A percentile compares a stretch with the other conserved stretches of the same genome.
Evolutionary conservation across 35 echinoderm and acorn worm genomes (phyloP).

Genomic region (Hemicentrotus pulcherrimus): DNA sequence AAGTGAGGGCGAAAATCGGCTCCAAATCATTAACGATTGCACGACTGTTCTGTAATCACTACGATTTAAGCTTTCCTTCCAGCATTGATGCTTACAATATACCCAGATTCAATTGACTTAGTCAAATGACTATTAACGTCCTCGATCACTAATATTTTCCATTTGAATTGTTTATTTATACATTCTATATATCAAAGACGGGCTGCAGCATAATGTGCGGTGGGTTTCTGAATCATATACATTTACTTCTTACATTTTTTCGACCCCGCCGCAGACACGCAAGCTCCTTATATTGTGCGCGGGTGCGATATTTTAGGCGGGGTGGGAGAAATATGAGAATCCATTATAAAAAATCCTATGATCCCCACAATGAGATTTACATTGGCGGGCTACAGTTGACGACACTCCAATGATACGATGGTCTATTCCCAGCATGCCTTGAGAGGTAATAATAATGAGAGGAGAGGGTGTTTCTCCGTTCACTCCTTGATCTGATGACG

Average conservation of each 20-base stretch:
- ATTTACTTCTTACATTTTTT: neutral
- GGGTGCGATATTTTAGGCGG: neutral
- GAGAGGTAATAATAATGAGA: neutral
- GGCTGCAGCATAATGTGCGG: neutral
- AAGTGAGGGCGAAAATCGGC: too few species aligned
- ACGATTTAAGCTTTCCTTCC: too few species aligned
- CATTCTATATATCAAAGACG: too few species aligned
- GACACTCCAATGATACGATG: neutral
- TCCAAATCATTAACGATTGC: too few species aligned
- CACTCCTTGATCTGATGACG: neutral
- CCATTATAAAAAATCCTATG: conserved; percentile 4
- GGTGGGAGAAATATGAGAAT: neutral
- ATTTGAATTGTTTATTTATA: too few species aligned
- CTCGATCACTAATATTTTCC: too few species aligned
- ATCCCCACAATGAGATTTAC: neutral
- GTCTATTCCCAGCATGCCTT: neutral
- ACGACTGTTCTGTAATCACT: too few species aligned
- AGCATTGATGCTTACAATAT: too few species aligned
- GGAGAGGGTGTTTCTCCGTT: neutral
- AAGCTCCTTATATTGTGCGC: neutral
- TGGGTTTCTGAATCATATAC: neutral
- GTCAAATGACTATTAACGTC: too few species aligned
- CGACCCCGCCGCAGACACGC: neutral
- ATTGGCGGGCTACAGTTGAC: neutral
- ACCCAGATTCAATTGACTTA: too few species aligned